Conservation (phyloP, 1,140 invertebrate genomes). For the Mya arenaria region DNA sequence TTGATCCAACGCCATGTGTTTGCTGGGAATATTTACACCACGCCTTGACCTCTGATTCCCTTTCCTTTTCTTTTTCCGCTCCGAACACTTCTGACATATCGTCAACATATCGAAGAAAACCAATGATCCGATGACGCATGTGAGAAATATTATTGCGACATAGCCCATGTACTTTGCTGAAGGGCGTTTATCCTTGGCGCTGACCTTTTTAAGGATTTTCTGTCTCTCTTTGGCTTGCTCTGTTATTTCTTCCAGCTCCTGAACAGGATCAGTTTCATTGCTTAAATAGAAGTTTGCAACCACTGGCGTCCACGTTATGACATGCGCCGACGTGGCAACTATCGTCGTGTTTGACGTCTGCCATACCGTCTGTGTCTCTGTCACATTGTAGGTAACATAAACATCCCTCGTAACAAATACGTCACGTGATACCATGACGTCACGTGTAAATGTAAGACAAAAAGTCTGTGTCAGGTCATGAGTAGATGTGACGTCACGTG, state of each 20-base stretch:
- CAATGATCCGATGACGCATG: constrained; percentile 12
- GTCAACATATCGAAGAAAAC: constrained; percentile 40
- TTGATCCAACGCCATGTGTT: too few relatives aligned
- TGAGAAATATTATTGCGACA: constrained; percentile 30
- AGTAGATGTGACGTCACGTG: not conserved
- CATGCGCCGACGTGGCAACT: not conserved
- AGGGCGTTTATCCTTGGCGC: constrained; percentile 34
- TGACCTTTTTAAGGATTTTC: constrained; percentile 38
- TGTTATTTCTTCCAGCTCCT: constrained; percentile 35
- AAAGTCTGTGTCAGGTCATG: too few relatives aligned
- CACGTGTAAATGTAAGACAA: too few relatives aligned
- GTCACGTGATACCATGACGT: not conserved
- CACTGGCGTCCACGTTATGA: not conserved
- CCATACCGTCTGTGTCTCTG: not conserved
- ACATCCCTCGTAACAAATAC: constrained; percentile 5
- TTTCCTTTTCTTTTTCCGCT: too few relatives aligned
- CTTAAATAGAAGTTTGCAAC: not conserved
- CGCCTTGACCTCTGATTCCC: too few relatives aligned
- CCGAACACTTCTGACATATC: constrained; percentile 8
- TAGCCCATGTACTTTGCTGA: constrained; percentile 46
- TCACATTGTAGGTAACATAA: not conserved
- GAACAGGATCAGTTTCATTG: constrained; percentile 20
- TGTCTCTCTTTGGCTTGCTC: constrained; percentile 3
- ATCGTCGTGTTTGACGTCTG: too few relatives aligned
- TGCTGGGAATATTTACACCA: too few relatives aligned